phyloP scores from a whole-genome alignment of 2,113 vertebrate genomes.

The Vulpes ferrilata region DNA sequence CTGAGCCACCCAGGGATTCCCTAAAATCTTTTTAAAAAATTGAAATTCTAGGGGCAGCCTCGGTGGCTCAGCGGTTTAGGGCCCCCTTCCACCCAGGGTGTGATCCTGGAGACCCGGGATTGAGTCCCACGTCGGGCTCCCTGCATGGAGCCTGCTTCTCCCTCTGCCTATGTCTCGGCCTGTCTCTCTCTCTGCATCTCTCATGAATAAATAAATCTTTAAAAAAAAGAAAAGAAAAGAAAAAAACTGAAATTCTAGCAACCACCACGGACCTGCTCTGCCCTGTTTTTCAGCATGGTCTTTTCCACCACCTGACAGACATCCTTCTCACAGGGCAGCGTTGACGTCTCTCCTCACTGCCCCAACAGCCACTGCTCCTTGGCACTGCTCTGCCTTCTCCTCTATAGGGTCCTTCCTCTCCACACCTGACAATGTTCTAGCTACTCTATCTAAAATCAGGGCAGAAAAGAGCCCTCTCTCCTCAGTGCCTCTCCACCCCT shows the following conservation, averaged over 20 bases:
- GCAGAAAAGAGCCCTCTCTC: not conserved
- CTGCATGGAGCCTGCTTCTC: too few relatives aligned
- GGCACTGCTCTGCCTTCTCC: not conserved
- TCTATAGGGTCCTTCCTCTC: not conserved
- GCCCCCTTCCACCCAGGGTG: too few relatives aligned
- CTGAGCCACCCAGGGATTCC: too few relatives aligned
- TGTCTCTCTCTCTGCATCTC: too few relatives aligned
- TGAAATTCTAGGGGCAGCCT: too few relatives aligned
- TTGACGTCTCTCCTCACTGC: not conserved
- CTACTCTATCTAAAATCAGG: not conserved
- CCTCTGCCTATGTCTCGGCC: too few relatives aligned
- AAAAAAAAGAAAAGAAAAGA: too few relatives aligned
- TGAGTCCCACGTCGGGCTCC: too few relatives aligned
- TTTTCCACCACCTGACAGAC: not conserved
- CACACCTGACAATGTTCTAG: not conserved
- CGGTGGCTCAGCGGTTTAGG: too few relatives aligned
- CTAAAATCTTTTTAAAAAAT: too few relatives aligned
- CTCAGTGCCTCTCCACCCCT: not conserved
- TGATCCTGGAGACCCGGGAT: too few relatives aligned
- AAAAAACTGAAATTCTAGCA: not conserved
- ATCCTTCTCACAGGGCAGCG: not conserved
- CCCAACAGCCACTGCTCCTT: not conserved
- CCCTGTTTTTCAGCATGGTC: not conserved
- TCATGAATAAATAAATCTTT: too few relatives aligned
- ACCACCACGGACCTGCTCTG: not conserved